Evolutionary conservation across 2,797 vertebrate genomes (phyloP).

Genomic region (Ciconia nigra): DNA sequence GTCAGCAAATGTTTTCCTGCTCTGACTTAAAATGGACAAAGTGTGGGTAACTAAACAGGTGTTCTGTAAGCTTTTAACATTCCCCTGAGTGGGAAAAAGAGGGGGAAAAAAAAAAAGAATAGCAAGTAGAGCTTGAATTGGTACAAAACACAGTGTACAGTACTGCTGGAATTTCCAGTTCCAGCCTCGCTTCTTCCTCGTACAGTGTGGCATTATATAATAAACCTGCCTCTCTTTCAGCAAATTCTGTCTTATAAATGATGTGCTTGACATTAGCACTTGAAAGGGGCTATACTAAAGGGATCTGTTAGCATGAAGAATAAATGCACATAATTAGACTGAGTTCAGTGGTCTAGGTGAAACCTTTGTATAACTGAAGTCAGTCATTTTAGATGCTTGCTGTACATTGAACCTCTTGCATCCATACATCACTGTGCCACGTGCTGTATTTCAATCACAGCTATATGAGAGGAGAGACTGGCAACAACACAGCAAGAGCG

Average conservation of each 20-base stretch:
- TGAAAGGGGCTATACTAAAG: neutral
- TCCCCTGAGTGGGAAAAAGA: neutral
- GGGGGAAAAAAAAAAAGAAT: neutral
- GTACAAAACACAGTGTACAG: neutral
- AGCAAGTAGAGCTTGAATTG: neutral
- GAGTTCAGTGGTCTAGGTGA: slow-evolving; percentile 15
- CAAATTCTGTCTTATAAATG: neutral
- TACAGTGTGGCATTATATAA: neutral
- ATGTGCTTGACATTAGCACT: neutral
- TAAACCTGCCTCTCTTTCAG: slow-evolving; percentile 24
- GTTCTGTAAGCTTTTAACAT: slow-evolving; percentile 1
- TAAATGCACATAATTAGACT: slow-evolving; percentile 29
- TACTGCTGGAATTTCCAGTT: neutral
- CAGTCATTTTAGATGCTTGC: neutral
- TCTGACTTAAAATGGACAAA: slow-evolving; percentile 38
- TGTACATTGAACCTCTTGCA: neutral
- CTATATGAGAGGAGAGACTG: neutral
- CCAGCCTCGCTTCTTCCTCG: neutral
- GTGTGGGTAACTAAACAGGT: slow-evolving; percentile 18
- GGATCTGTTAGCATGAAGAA: neutral
- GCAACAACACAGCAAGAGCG: neutral
- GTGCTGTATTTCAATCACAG: neutral
- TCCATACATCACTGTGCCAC: neutral
- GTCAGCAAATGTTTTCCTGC: slow-evolving; percentile 52
- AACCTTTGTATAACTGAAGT: neutral